Evolutionary conservation across 2,888 invertebrate genomes (phyloP), one percentile per base, ranked within the genome.

Genomic region (Tanaodytes sp.): DNA sequence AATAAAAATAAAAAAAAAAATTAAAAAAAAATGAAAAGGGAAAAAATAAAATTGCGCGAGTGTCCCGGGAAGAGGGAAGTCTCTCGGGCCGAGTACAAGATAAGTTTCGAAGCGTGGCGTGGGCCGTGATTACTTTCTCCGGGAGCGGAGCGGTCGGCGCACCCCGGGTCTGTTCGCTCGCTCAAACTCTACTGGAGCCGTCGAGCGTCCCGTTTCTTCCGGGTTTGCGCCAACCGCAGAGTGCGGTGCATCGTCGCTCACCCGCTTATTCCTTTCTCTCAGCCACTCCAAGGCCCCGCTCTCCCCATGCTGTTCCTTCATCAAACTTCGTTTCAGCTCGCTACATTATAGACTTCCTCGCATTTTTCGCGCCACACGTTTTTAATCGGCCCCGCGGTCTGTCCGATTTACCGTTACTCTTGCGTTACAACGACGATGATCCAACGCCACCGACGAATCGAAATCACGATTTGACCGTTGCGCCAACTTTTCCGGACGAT

Each of bases 111-210:
- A 77, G 77, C 72, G 71, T 75, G 75, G 79, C 78, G 79, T 78
- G 77, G 79, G 77, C 75, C 75, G 79, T 73, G 78, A 79, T 80
- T 80, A 82, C 80, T 82, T 82, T 82, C 80, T 82, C 80, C 79
- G 74, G 71, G 76, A 70, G 73, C 67, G 59, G 73, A 68, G 74
- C 76, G 74, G 71, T 74, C 73, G 76, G 76, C 77, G 77, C 76
- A 76, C 77, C 76, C 73, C 75, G 71, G 71, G 74, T 51, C 67
- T 67, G 59, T 57, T 68, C 62, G 68, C 75, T 72, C 70, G 67
- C 75, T 77, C 73, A 75, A 73, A 16, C 74, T 72, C 70, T 71
- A 73, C 71, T 73, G 71, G 74, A 75, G 74, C 74, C 64, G 65
- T 69, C 72, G 75, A 76, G 77, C 75, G 69, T 65, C 65, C 76